Evolutionary conservation across 1,140 invertebrate species (phyloP), one percentile per base, ranked within the genome.

Genomic region (Schlechtendalia chinensis): DNA sequence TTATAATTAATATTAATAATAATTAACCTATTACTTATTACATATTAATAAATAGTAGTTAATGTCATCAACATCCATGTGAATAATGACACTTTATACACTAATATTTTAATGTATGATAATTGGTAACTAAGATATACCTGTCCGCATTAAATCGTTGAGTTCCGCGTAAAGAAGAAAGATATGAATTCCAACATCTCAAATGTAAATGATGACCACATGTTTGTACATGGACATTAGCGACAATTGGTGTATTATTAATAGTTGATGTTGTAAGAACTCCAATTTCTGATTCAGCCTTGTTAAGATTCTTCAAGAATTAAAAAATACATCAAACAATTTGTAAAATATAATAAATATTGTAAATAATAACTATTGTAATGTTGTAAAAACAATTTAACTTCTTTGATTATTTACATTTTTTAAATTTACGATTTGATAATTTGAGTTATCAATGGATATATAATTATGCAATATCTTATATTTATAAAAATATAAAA

Each of bases 171-270:
- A 98, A 87, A 8, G 95, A 94, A 81, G 91, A 89, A 65, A 96
- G 87, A 87, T 98, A 98, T 0, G 94, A 92, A 85, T 92, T 92
- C 82, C 96, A 90, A 87, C 96, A 98, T 84, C 95, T 93, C 79
- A 98, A 88, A 87, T 98, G 96, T 50, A 98, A 87, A 86, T 97
- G 95, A 87, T 98, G 96, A 16, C 96, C 96, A 88, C 96, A 98
- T 1, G 96, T 96, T 87, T 96, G 94, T n/a, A 96, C 94, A 85
- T 95, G 92, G 24, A 98, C 93, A 47, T 96, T 96, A 81, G 94
- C 94, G 61, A 19, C 54, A 47, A 59, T n/a, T 5, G 39, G 54
- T 19, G 5, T n/a, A 19, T 32, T n/a, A 11, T 32, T 14, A 63
- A 39, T 59, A 27, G 75, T 19, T 29, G 47, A 54, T 29, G 50